Percentiles rank a stretch among this genome's conserved stretches.
These are phyloP conservation scores for Mesochorus sp. DNA, from an alignment of 2,888 invertebrate species.

Conservation along the genomic window DNA sequence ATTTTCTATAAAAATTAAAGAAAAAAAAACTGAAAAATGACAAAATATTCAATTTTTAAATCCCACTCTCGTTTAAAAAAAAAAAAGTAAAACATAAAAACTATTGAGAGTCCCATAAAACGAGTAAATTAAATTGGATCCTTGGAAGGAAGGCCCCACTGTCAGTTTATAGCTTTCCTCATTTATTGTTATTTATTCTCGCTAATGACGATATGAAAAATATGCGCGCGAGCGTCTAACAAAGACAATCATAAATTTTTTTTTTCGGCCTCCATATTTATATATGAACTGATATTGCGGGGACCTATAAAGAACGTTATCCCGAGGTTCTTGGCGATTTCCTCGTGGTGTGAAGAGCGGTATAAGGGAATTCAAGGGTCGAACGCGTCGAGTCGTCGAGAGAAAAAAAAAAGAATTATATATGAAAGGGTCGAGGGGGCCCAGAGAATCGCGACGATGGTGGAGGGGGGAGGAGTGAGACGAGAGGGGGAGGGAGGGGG, in stretches of 20 bases:
- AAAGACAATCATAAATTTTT: too few species aligned
- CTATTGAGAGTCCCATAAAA: too few species aligned
- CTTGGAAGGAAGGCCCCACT: too few species aligned
- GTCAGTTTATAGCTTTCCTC: too few species aligned
- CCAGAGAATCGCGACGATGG: slow-evolving; percentile 40
- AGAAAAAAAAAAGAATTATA: slow-evolving; percentile 40
- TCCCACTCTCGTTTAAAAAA: too few species aligned
- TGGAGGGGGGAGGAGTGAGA: not conserved
- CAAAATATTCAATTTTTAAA: too few species aligned
- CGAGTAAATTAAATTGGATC: too few species aligned
- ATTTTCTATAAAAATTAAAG: not conserved
- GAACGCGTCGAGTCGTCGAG: slow-evolving; percentile 14
- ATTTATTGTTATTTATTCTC: too few species aligned
- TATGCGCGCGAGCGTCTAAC: too few species aligned
- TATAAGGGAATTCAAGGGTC: slow-evolving; percentile 30
- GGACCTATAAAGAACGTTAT: not conserved
- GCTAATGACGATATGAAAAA: too few species aligned
- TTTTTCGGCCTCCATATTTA: too few species aligned
- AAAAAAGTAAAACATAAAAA: too few species aligned
- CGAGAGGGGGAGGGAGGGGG: not conserved
- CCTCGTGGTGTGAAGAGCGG: slow-evolving; percentile 40
- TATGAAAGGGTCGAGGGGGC: slow-evolving; percentile 58
- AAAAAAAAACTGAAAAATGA: not conserved
- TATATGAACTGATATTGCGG: not conserved
- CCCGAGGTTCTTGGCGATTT: slow-evolving; percentile 2